phyloP scores from a whole-genome alignment of 2,888 invertebrate species.

The Geophilus truncorum region DNA sequence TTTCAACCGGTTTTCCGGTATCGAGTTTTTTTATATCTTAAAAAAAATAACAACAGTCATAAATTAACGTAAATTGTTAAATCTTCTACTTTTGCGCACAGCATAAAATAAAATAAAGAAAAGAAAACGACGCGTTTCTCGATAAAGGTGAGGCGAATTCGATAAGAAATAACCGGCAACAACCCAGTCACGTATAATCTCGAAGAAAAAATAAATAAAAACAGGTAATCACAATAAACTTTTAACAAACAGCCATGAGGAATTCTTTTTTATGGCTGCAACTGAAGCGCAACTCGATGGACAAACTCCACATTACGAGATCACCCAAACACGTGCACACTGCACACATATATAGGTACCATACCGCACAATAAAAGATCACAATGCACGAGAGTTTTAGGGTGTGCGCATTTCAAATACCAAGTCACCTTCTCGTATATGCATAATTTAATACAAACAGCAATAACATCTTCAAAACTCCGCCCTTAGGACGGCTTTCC shows the following conservation, averaged over 20 bases:
- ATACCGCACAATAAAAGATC: background rate
- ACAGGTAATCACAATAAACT: slow-evolving; percentile 16
- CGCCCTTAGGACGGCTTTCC: background rate
- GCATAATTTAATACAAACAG: background rate
- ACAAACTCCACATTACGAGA: background rate
- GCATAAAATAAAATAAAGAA: background rate
- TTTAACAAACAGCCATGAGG: slow-evolving; percentile 2
- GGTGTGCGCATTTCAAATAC: background rate
- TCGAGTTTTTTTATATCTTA: background rate
- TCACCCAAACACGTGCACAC: background rate
- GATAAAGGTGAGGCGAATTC: too few relatives aligned
- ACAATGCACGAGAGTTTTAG: background rate
- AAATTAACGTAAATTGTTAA: background rate
- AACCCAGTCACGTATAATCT: slow-evolving; percentile 8
- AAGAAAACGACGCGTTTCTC: too few relatives aligned
- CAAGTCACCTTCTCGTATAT: background rate
- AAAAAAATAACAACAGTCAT: background rate
- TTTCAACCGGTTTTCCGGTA: background rate
- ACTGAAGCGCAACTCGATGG: background rate
- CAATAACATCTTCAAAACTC: background rate
- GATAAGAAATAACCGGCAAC: background rate
- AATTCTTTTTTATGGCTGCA: background rate
- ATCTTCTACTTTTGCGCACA: too few relatives aligned
- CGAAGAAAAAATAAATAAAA: background rate
- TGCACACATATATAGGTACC: too few relatives aligned